Evolutionary conservation across 2,888 invertebrate genomes (phyloP), one percentile per base, ranked within the genome.

Genomic region (Aethes cnicana): DNA sequence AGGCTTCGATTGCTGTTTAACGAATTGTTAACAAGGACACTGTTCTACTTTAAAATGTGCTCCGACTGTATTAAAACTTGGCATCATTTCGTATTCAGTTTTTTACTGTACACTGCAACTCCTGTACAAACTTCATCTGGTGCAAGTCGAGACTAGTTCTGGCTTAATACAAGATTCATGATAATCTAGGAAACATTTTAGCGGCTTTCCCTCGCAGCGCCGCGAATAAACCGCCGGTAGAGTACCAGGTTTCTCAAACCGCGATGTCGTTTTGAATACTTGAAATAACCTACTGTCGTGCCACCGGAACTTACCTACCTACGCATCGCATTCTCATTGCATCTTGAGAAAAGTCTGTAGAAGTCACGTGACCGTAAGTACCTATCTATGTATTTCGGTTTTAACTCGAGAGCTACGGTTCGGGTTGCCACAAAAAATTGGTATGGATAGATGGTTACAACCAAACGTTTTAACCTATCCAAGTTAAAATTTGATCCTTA

Each of bases 1-100:
- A 44, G 36, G 54, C 48, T 54, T 54, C 44, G 49, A 54, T 54
- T 54, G 49, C 54, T 50, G 43, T 39, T 46, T 46, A 52, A 52
- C 46, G 46, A 52, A 50, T 50, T 50, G 43, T 50, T 50, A 50
- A 50, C 43, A 50, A 50, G 50, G 43, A 50, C 30, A 37, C 43
- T 37, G 36, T 35, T 43, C 49, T 50, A 28, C 18, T 50, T 50
- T 50, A 50, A n/a, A 43, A 50, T 44, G 17, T 37, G 30, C 30
- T 20, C 23, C 12, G 4, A 23, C 37, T 32, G 30, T 50, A 50
- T 28, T 30, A 36, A 43, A 43, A 35, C 16, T 49, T 49, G 49
- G 49, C 43, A 43, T 28, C 7, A 28, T 43, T 23, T 26, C 21
- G 20, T 36, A 43, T 30, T 49, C 42, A 36, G 8, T 35, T 18